Conservation (phyloP, 2,888 invertebrate species). For the Cactoblastis cactorum region DNA sequence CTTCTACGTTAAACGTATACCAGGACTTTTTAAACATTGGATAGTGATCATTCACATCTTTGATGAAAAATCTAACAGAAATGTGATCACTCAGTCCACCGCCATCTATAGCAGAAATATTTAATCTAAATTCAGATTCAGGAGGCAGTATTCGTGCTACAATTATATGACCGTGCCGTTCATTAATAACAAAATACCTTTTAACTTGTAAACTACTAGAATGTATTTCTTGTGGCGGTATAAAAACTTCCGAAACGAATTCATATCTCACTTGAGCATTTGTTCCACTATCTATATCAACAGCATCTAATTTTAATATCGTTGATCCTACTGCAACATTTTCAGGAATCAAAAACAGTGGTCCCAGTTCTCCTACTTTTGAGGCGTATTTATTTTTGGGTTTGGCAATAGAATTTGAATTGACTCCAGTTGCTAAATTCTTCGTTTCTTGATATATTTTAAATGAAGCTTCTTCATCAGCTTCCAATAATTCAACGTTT, state of each 20-base stretch:
- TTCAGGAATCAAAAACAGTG: slow-evolving; percentile 85
- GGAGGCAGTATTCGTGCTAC: slow-evolving; percentile 85
- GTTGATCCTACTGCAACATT: slow-evolving; percentile 84
- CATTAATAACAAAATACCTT: slow-evolving; percentile 87
- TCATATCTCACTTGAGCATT: slow-evolving; percentile 87
- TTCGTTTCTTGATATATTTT: slow-evolving; percentile 68
- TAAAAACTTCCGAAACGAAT: slow-evolving; percentile 83
- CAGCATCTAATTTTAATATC: slow-evolving; percentile 84
- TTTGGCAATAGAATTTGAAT: slow-evolving; percentile 51
- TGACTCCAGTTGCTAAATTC: slow-evolving; percentile 41
- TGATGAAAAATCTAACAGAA: slow-evolving; percentile 84
- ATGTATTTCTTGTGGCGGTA: slow-evolving; percentile 71
- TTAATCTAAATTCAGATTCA: slow-evolving; percentile 86
- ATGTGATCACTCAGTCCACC: slow-evolving; percentile 86
- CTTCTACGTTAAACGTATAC: slow-evolving; percentile 90
- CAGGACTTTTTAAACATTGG: slow-evolving; percentile 90
- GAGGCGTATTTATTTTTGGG: slow-evolving; percentile 62
- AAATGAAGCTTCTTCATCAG: slow-evolving; percentile 73
- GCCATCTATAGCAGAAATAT: slow-evolving; percentile 87
- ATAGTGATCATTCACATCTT: slow-evolving; percentile 90
- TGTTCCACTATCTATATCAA: slow-evolving; percentile 84
- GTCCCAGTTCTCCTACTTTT: slow-evolving; percentile 59
- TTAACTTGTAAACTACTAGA: slow-evolving; percentile 73
- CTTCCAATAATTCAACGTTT: slow-evolving; percentile 82
- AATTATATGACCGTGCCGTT: slow-evolving; percentile 86